Base-by-base conservation (phyloP, 2,797 vertebrate genomes). In the Tapera naevia region DNA sequence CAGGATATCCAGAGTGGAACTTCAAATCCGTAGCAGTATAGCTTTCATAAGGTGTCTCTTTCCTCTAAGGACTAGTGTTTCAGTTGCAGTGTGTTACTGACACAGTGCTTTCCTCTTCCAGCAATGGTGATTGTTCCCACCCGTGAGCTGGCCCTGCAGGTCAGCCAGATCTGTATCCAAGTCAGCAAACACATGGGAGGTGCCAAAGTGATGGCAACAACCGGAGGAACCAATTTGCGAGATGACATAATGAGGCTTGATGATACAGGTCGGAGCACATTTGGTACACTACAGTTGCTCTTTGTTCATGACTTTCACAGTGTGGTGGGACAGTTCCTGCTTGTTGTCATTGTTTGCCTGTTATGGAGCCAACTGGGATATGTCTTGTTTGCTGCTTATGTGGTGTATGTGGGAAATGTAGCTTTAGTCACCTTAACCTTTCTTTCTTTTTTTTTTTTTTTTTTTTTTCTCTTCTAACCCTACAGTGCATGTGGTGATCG, bases 151-250 rank as follows among this genome's bases (percentile, higher is more conserved):
- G 99, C 99, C 97, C 98, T 99, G 95, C 99, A 99, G 98, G 99
- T 99, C 97, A 99, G 99, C 98, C 99, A 99, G 98, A 99, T 99
- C 98, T 99, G 99, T 97, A 99, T 99, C 98, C 99, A 99, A 98
- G 99, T 99, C 98, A 99, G 99, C 99, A 99, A 99, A 98, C 99
- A 99, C 97, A 99, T 99, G 99, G 99, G 99, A 93, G 99, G 99
- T 94, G 99, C 99, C 94, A 99, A 99, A 98, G 99, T 99, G 91
- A 99, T 99, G 99, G 99, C 99, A 94, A 99, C 99, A 87, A 99
- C 99, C 10, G 99, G 99, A 97, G 99, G 99, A 97, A 99, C 99
- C 97, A 99, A 99, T 98, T 98, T 99, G 88, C 98, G 99, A 54
- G 99, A 99, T 97, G 99, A 99, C 97, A 99, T 99, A 96, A 99